These are phyloP conservation scores for Coilia nasus DNA, from an alignment of 2,797 vertebrate species.

Conservation along the genomic window DNA sequence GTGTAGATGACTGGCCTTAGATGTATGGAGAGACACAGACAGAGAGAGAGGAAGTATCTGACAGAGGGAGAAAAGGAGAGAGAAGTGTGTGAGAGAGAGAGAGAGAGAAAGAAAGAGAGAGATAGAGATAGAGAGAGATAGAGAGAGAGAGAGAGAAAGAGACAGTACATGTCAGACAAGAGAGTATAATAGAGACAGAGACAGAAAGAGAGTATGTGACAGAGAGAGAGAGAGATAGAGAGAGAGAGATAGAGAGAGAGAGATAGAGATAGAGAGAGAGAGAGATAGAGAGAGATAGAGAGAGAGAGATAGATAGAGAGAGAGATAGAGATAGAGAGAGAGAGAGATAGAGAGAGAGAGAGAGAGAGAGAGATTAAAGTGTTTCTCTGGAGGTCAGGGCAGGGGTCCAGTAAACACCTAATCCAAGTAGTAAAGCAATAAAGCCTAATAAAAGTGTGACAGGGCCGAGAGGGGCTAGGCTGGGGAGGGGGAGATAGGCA, in stretches of 20 bases:
- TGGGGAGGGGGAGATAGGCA: not conserved
- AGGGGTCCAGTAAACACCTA: slow-evolving; percentile 11
- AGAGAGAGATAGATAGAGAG: too few species aligned
- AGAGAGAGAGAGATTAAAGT: not conserved
- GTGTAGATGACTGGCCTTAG: not conserved
- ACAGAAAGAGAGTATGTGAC: too few species aligned
- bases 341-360: not conserved
- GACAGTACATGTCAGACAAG: too few species aligned
- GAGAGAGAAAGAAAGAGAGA: too few species aligned
- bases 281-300: not conserved
- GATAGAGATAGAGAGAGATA: too few species aligned
- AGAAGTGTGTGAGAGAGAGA: too few species aligned
- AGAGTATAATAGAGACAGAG: too few species aligned
- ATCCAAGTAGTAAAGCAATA: not conserved
- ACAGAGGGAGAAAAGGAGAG: too few species aligned
- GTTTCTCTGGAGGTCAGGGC: not conserved
- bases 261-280: not conserved
- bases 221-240: too few species aligned
- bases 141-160: too few species aligned
- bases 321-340: not conserved
- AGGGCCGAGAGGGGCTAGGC: not conserved
- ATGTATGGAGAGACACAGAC: not conserved
- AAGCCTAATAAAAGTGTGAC: not conserved
- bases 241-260: too few species aligned
- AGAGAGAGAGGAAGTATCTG: too few species aligned